phyloP scores from a whole-genome alignment of 64 coral and sea anemone genomes.

The Anthopleura sola region DNA sequence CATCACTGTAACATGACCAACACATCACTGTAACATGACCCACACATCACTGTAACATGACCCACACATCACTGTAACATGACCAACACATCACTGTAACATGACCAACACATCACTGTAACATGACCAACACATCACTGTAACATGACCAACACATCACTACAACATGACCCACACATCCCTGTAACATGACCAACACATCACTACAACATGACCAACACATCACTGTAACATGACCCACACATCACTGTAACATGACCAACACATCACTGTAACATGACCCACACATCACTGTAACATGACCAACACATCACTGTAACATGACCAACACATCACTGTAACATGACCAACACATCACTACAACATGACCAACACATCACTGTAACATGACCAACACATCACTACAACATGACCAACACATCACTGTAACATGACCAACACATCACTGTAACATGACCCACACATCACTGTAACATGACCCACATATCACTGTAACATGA shows the following conservation, averaged over 20 bases:
- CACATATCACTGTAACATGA: too few species aligned
- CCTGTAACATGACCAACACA: background rate
- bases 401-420: background rate
- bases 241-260: too few species aligned
- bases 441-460: background rate
- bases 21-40: too few species aligned
- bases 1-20: too few species aligned
- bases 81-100: background rate
- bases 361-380: background rate
- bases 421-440: background rate
- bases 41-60: too few species aligned
- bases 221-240: background rate
- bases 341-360: background rate
- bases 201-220: background rate
- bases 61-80: background rate
- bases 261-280: too few species aligned
- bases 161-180: background rate
- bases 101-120: background rate
- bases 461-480: background rate
- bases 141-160: background rate
- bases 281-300: too few species aligned
- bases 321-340: background rate
- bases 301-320: background rate
- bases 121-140: background rate
- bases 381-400: background rate